Conservation (phyloP, 2,113 vertebrate species). For the Rhagologus leucostigma region DNA sequence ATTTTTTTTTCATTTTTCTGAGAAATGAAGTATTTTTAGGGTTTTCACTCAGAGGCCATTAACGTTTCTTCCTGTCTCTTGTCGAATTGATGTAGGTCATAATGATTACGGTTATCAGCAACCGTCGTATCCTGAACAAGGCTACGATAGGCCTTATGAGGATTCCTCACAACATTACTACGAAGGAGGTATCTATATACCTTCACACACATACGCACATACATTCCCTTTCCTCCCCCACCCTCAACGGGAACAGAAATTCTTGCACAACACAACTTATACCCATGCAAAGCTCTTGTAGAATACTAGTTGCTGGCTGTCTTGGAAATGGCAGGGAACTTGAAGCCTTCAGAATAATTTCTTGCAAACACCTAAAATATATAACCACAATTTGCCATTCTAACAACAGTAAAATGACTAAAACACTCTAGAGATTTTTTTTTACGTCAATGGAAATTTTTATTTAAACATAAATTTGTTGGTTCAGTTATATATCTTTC, state of each 20-base stretch:
- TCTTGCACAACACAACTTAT: conserved; percentile 67
- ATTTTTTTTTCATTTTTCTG: conserved; percentile 72
- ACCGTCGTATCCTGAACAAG: conserved; percentile 89
- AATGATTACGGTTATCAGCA: conserved; percentile 91
- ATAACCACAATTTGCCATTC: conserved; percentile 74
- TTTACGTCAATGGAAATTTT: conserved; percentile 61
- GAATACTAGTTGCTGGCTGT: conserved; percentile 77
- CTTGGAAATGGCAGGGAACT: conserved; percentile 69
- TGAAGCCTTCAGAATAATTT: conserved; percentile 67
- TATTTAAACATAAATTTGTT: conserved; percentile 67
- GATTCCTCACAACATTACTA: conserved; percentile 90
- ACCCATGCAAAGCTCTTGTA: conserved; percentile 75
- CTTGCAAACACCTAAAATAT: conserved; percentile 73
- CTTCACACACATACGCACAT: conserved; percentile 78
- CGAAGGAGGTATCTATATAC: conserved; percentile 91
- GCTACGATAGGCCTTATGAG: conserved; percentile 90
- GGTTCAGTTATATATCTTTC: conserved; percentile 57
- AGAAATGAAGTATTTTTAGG: conserved; percentile 77
- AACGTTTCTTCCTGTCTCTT: conserved; percentile 90
- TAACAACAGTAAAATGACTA: conserved; percentile 80
- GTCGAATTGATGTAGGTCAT: conserved; percentile 91
- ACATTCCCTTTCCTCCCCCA: conserved; percentile 68
- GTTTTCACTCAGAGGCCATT: conserved; percentile 83
- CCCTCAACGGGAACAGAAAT: conserved; percentile 48
- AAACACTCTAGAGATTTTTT: conserved; percentile 69